These are phyloP conservation scores for Lutjanus argentimaculatus DNA, from an alignment of 2,797 vertebrate genomes.

Conservation along the genomic window DNA sequence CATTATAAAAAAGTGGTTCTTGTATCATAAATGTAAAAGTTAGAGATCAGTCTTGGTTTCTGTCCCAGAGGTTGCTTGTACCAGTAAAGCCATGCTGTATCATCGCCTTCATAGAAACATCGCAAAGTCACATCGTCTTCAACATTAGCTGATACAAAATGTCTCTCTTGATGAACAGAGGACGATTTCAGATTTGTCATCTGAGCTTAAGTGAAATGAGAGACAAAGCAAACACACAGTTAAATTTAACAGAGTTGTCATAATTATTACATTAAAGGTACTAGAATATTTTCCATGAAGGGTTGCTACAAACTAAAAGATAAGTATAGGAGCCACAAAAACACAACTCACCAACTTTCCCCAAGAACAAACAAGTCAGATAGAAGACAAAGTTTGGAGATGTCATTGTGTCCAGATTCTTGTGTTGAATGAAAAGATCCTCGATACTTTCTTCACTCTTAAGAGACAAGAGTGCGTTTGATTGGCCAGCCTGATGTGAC, in stretches of 20 bases:
- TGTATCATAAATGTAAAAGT: conserved; percentile 7
- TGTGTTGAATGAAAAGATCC: not conserved
- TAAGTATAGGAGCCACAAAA: no score
- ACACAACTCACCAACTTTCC: conserved; percentile 46
- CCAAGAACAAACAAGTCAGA: conserved; percentile 33
- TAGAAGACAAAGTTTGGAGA: conserved; percentile 13
- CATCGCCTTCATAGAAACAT: not conserved
- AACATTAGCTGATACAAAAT: no score
- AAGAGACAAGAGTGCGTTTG: not conserved
- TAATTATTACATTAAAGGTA: no score
- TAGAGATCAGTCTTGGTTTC: conserved; percentile 27
- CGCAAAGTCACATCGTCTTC: conserved; percentile 35
- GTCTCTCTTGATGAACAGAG: no score
- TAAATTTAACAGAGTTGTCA: no score
- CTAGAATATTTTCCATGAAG: no score
- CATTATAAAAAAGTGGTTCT: not conserved
- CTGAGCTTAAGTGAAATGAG: no score
- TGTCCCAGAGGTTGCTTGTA: conserved; percentile 40
- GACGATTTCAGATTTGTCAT: no score
- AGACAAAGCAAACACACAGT: not conserved
- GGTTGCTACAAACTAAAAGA: not conserved
- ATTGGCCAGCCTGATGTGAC: conserved; percentile 32
- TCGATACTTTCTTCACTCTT: conserved; percentile 24
- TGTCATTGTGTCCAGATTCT: conserved; percentile 51
- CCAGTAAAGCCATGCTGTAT: conserved; percentile 40